Conservation (phyloP, 2,113 vertebrate genomes). For the Numida meleagris region DNA sequence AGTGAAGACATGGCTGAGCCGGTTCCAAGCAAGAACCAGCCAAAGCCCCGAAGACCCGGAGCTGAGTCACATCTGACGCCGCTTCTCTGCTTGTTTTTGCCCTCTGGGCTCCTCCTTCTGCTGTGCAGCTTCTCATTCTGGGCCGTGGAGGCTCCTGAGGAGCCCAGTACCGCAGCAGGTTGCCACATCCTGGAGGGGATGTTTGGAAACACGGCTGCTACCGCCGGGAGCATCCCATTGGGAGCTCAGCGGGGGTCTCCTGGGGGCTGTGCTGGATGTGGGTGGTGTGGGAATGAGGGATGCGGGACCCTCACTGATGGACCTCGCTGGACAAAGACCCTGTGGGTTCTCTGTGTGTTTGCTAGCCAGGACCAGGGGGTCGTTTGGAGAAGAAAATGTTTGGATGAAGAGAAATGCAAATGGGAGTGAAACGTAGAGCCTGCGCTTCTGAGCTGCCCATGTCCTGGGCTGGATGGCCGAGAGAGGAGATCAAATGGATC, state of each 20-base stretch:
- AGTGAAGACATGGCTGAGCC: background rate
- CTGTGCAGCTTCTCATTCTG: background rate
- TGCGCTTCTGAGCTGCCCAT: rapidly evolving
- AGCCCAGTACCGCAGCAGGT: no score
- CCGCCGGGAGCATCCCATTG: background rate
- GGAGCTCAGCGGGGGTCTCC: background rate
- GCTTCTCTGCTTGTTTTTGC: background rate
- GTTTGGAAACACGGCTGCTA: background rate
- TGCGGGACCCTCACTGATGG: background rate
- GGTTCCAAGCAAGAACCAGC: background rate
- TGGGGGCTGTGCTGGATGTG: background rate
- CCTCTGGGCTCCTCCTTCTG: background rate
- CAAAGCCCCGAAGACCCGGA: background rate
- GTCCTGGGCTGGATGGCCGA: background rate
- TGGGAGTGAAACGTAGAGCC: background rate
- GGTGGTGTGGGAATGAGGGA: background rate
- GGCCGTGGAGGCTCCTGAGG: background rate
- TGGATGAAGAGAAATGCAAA: background rate
- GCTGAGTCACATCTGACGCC: background rate
- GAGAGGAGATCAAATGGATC: background rate
- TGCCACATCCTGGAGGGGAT: background rate
- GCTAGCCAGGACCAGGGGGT: background rate
- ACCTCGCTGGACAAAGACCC: rapidly evolving
- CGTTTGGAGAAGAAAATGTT: background rate
- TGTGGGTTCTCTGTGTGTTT: rapidly evolving